These are phyloP conservation scores for Hydractinia symbiolongicarpus DNA, from an alignment of 30 jellyfish, hydroid and myxozoan species.

Conservation along the genomic window DNA sequence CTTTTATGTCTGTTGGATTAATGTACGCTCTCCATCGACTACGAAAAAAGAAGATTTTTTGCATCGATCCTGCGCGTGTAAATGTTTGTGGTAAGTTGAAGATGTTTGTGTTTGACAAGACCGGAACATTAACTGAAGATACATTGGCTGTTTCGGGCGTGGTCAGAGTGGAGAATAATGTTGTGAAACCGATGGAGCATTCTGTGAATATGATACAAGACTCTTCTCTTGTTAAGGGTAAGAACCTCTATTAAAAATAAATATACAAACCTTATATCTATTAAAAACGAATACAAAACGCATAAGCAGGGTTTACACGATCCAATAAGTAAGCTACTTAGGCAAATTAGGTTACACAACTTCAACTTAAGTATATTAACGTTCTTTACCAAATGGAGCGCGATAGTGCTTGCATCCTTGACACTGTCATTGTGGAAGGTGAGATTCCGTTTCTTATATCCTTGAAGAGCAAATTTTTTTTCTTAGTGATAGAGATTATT, in stretches of 20 bases:
- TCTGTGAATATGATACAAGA: not conserved
- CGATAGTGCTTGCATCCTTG: no score
- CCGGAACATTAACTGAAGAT: constrained; percentile 59
- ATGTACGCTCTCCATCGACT: constrained; percentile 31
- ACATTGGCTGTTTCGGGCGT: constrained; percentile 28
- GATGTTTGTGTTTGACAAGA: constrained; percentile 48
- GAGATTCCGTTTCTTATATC: no score
- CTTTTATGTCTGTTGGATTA: constrained; percentile 31
- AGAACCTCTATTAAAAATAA: not conserved
- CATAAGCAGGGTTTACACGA: no score
- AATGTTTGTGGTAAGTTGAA: constrained; percentile 32
- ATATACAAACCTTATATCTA: no score
- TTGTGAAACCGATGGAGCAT: not conserved
- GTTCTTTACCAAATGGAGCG: no score
- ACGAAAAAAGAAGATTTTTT: not conserved
- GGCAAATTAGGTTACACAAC: no score
- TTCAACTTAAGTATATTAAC: no score
- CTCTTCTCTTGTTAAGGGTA: not conserved
- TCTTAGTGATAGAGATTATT: no score
- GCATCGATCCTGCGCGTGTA: constrained; percentile 48
- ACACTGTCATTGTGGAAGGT: no score
- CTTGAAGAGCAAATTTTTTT: no score
- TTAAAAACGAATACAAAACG: no score
- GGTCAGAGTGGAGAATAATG: not conserved
- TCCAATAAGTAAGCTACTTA: no score